phyloP scores from a whole-genome alignment of 2,888 invertebrate genomes.

The Ennomos fuscantarius region DNA sequence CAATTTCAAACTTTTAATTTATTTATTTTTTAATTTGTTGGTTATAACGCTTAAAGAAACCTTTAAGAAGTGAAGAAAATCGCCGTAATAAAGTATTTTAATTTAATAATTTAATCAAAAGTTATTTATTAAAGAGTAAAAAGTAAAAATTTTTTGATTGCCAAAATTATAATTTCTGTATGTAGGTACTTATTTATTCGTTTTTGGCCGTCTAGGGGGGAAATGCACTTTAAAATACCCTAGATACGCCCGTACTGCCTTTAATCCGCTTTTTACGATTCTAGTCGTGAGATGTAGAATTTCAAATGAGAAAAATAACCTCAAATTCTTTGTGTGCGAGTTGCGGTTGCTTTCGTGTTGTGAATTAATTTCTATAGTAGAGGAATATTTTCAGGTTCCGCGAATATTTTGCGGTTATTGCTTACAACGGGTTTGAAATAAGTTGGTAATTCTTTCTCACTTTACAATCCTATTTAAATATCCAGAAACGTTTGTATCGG shows the following conservation, averaged over 20 bases:
- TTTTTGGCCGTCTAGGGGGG: neutral
- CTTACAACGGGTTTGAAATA: conserved; percentile 13
- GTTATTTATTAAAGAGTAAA: too few relatives aligned
- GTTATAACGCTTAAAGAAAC: neutral
- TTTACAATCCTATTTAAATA: too few relatives aligned
- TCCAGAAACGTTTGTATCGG: too few relatives aligned
- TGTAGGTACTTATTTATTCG: neutral
- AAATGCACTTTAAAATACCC: neutral
- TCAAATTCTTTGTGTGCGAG: conserved; percentile 72
- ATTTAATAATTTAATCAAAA: too few relatives aligned
- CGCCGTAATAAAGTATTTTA: too few relatives aligned
- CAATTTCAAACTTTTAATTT: too few relatives aligned
- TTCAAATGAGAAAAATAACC: conserved; percentile 82
- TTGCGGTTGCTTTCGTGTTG: conserved; percentile 62
- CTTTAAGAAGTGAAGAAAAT: too few relatives aligned
- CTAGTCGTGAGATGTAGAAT: conserved; percentile 76
- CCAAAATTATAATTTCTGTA: too few relatives aligned
- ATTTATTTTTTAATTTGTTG: too few relatives aligned
- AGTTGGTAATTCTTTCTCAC: too few relatives aligned
- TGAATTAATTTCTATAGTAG: conserved; percentile 60
- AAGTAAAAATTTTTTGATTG: too few relatives aligned
- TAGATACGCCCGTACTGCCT: conserved; percentile 43
- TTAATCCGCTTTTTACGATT: conserved; percentile 85
- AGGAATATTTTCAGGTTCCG: conserved; percentile 32
- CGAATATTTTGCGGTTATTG: conserved; percentile 10